Evolutionary conservation across 2,888 invertebrate species (phyloP), one percentile per base, ranked within the genome.

Genomic region (Coelopa pilipes): DNA sequence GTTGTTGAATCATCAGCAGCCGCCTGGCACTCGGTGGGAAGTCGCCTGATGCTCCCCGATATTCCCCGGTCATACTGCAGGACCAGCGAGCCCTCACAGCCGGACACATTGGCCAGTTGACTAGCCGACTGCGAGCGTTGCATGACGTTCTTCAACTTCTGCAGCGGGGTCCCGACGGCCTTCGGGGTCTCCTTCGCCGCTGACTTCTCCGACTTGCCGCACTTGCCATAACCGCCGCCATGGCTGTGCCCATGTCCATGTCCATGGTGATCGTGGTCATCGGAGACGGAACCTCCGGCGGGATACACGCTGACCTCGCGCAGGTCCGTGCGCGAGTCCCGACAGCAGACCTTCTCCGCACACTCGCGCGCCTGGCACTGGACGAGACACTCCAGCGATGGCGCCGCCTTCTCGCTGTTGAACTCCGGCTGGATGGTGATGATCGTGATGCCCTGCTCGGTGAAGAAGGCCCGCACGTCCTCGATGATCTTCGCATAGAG

Each of bases 381-480:
- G 75, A 86, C 82, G 24, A 86, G 79, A 55, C 86, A 86, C 49
- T 86, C 86, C 55, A 83, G 63, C 0, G 85, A 85, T 1, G 81
- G 76, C 7, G 81, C 78, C 46, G 79, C 45, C 57, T 76, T 81
- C 1, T 80, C 75, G 66, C 80, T 78, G 76, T 83, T 87, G 83
- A 96, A 96, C 86, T 96, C 96, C 0, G 96, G 96, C 84, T 96
- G 96, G 79, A 96, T 91, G 0, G 96, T 95, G 12, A 95, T 93
- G 76, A 94, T 92, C 3, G 93, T 92, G 70, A 96, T 95, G 5
- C 96, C 96, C 83, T 94, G 92, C 17, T 93, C 92, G 72, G 91
- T 89, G 84, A 96, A 94, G 82, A 95, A 94, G 34, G 92, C 90
- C 47, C 90, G 92, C 7, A 96, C 91, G 72, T 91, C 89, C 80